Evolutionary conservation across 2,797 vertebrate species (phyloP), one percentile per base, ranked within the genome.

Genomic region (Kryptolebias ocellatus): DNA sequence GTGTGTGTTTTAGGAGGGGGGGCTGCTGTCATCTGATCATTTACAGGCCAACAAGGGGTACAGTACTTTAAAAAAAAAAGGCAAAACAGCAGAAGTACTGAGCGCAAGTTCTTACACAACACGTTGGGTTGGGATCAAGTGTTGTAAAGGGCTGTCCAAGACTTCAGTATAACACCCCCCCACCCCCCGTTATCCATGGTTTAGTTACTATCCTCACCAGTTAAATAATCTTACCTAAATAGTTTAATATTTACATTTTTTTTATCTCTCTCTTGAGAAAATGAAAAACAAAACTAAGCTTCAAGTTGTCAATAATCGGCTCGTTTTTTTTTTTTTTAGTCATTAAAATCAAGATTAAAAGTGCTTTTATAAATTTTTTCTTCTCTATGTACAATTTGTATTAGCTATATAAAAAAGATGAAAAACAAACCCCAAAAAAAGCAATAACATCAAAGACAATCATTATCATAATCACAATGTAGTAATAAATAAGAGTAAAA

Each of bases 311-410:
- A 91, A 94, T 94, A 94, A 90, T 93, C 89, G 91, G 92, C 92
- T 94, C 94, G 20, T 24, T 24, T 96, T 93, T 85, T 85, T 92
- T 92, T 45, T 7, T 16, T 45, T 95, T 91, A 82, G 91, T 95
- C 95, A 88, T 94, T 96, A 96, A 96, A 98, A 97, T 96, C 95
- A 96, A 95, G 95, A 96, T 97, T 94, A 96, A 99, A 99, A 99
- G 97, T 98, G 97, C 96, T 99, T 96, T 95, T 96, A 95, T 97
- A 98, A 97, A 95, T 94, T 94, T 94, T 97, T 94, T 95, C 92
- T 96, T 94, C 92, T 93, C 90, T 98, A 98, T 98, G 94, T 98
- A 98, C 96, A 98, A 94, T 96, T 94, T 93, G 92, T 94, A 93
- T 92, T 92, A 89, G 88, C 89, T 93, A 94, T 93, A 92, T 91